phyloP scores from a whole-genome alignment of 2,113 vertebrate species.

The Gobio gobio region DNA sequence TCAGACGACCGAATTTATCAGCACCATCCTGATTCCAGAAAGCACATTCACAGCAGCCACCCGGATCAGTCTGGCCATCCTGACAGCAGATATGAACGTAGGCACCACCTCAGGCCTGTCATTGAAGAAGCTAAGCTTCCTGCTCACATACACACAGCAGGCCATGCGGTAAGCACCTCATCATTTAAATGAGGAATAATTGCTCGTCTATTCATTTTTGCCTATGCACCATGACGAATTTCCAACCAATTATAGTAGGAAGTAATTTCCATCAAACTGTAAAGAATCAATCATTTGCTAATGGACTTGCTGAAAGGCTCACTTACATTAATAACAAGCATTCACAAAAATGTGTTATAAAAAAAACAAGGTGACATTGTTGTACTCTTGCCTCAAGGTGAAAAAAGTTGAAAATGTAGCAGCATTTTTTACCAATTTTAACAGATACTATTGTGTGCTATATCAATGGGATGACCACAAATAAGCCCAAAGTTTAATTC shows the following conservation, averaged over 20 bases:
- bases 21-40: constrained; percentile 60
- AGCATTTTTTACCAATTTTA: not conserved
- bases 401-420: not conserved
- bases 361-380: not conserved
- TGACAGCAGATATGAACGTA: constrained; percentile 53
- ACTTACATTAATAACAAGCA: constrained; percentile 4
- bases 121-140: constrained; percentile 54
- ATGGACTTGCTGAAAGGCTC: not conserved
- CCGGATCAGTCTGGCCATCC: constrained; percentile 29
- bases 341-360: not conserved
- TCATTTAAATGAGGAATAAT: not conserved
- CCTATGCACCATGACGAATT: not conserved
- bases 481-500: not conserved
- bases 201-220: not conserved
- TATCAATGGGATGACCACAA: not conserved
- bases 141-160: constrained; percentile 64
- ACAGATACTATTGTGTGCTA: not conserved
- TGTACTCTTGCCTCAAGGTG: not conserved
- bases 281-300: not conserved
- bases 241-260: not conserved
- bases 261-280: not conserved
- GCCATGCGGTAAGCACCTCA: constrained; percentile 65
- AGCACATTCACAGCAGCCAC: constrained; percentile 29
- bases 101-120: constrained; percentile 60
- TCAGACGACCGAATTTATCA: constrained; percentile 58